These are phyloP conservation scores for Brachionus manjavacas DNA, from an alignment of 1,140 invertebrate species.

Conservation along the genomic window DNA sequence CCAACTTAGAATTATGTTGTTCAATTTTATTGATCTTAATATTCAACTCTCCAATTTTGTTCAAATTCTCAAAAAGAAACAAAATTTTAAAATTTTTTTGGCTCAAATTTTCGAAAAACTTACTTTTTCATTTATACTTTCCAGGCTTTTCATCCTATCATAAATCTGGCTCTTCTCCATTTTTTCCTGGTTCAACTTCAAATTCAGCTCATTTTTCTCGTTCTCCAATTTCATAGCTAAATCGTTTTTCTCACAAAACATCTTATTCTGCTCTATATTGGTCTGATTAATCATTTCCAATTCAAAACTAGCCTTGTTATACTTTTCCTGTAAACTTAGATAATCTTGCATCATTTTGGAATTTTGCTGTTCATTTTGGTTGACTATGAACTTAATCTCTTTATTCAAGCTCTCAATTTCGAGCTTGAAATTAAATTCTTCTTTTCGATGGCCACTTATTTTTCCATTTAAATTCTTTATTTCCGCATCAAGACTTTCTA, in stretches of 20 bases:
- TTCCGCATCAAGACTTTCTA: not conserved
- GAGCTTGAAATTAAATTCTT: constrained; percentile 9
- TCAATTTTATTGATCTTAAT: not conserved
- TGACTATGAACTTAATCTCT: constrained; percentile 17
- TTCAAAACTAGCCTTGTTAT: constrained; percentile 12
- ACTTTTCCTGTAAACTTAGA: constrained; percentile 28
- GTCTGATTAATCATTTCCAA: not conserved
- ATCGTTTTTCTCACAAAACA: not conserved
- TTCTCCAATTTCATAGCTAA: not conserved
- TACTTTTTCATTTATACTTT: not conserved
- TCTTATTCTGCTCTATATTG: not conserved
- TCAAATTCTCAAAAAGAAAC: not conserved
- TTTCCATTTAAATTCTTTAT: not conserved
- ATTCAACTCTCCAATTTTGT: not conserved
- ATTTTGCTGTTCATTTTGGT: constrained; percentile 9
- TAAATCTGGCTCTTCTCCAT: not conserved
- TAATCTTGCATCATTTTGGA: constrained; percentile 34
- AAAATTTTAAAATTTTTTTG: not conserved
- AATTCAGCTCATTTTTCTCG: not conserved
- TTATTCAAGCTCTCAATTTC: constrained; percentile 29
- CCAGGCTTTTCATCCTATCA: not conserved
- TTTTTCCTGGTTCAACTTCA: not conserved
- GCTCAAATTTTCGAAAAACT: not conserved
- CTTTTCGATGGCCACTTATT: not conserved
- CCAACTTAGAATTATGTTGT: not conserved